Conservation (phyloP, 2,113 vertebrate genomes). For the Ciconia stormi region DNA sequence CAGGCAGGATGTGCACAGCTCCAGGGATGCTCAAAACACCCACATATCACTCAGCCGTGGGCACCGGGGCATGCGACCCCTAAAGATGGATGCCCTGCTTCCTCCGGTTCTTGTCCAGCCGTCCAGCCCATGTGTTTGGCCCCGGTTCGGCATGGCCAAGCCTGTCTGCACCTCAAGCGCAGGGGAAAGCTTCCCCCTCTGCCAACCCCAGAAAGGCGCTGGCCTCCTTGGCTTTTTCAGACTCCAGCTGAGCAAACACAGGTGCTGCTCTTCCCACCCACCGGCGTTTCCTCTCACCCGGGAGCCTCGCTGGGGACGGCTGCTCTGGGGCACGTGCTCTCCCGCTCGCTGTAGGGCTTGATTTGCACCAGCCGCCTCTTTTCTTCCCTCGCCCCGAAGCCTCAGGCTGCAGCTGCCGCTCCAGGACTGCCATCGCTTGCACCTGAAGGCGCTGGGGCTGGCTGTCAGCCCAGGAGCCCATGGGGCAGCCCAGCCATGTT, state of each 20-base stretch:
- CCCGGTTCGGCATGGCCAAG: fast-evolving
- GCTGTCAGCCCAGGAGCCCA: background rate
- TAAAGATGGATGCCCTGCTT: background rate
- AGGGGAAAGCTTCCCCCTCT: background rate
- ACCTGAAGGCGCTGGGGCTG: background rate
- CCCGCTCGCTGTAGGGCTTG: background rate
- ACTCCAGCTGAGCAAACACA: conserved; percentile 40
- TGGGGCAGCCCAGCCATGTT: background rate
- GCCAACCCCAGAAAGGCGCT: background rate
- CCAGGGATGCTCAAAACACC: background rate
- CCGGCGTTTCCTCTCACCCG: fast-evolving
- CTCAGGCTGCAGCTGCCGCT: background rate
- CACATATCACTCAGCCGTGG: fast-evolving
- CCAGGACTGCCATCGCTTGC: background rate
- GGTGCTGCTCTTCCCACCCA: background rate
- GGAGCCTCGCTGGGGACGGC: background rate
- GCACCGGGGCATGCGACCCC: background rate
- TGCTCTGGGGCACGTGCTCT: background rate
- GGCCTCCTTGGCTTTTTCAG: background rate
- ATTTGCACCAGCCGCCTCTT: background rate
- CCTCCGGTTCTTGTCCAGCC: background rate
- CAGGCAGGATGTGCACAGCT: background rate
- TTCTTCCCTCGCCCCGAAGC: background rate
- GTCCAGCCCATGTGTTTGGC: background rate
- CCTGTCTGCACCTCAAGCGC: fast-evolving